A percentile compares a stretch with the other conserved stretches of the same genome.
These are phyloP conservation scores for Cenopis cana DNA, from an alignment of 2,888 invertebrate species.

Conservation along the genomic window DNA sequence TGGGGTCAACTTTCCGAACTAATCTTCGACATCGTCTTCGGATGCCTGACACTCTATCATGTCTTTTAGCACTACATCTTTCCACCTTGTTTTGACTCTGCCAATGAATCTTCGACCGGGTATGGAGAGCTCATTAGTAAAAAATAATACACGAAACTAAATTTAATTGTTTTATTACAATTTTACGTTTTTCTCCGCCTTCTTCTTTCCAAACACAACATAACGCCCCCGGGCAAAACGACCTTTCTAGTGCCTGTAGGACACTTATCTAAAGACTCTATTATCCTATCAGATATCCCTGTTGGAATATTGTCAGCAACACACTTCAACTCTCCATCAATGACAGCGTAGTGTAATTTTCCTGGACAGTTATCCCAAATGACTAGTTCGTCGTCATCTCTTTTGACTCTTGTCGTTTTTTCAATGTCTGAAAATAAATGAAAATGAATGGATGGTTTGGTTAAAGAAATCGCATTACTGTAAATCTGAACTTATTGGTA, in stretches of 20 bases:
- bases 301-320: background rate
- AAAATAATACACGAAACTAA: background rate
- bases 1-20: too few relatives aligned
- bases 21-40: too few relatives aligned
- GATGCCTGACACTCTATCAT: too few relatives aligned
- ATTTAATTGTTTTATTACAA: background rate
- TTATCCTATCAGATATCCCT: background rate
- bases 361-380: slow-evolving; percentile 29
- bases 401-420: background rate
- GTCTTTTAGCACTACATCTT: too few relatives aligned
- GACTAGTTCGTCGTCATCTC: slow-evolving; percentile 6
- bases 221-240: background rate
- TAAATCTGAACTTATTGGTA: too few relatives aligned
- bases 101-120: too few relatives aligned
- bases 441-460: too few relatives aligned
- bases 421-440: background rate
- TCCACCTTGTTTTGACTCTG: too few relatives aligned
- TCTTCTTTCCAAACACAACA: background rate
- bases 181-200: background rate
- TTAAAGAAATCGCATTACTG: too few relatives aligned
- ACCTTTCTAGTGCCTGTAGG: background rate
- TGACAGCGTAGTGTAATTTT: background rate
- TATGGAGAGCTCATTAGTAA: too few relatives aligned
- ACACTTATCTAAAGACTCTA: slow-evolving; percentile 3
- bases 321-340: slow-evolving; percentile 25